Base-by-base conservation (phyloP, 2,797 vertebrate genomes). In the Syncerus caffer region DNA sequence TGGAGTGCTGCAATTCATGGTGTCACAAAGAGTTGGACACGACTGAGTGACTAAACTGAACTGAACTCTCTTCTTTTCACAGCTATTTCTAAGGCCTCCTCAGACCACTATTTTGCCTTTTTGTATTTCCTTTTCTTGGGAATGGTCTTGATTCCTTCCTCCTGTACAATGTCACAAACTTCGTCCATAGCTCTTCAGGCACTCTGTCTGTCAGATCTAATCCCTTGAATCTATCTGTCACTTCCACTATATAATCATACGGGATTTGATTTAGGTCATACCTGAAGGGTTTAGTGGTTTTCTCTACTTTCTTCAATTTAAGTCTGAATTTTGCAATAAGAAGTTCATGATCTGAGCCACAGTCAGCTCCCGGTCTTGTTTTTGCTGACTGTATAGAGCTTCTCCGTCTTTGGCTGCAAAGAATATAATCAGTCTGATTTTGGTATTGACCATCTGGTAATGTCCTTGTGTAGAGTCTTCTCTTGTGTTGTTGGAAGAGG, bases 1-100 rank as follows among this genome's bases (percentile, higher is more conserved):
- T 67, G 62, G 8, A 0, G 4, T 67, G 16, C 16, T 34, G n/a
- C 16, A 4, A 2, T 67, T n/a, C n/a, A 34, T 19, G 31, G n/a
- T 4, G 62, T 67, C n/a, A 0, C 15, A 34, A 19, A 19, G n/a
- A 67, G 62, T 67, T 0, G 0, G 16, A 17, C 1, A n/a, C 4
- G 7, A 19, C 62, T 67, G 62, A 67, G n/a, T 4, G 62, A 67
- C 62, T 67, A 16, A 67, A 67, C n/a, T 67, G 16, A 64, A 64
- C 62, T 34, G 16, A 64, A 64, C 31, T 34, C 17, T 67, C n/a
- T 34, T 67, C 17, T 21, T 34, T 67, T 34, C 64, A 67, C n/a
- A 67, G 64, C 64, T 67, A 21, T 67, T 67, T 34, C n/a, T 67
- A 67, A 34, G n/a, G 4, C 64, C 64, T 67, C n/a, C 9, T 21